These are phyloP conservation scores for Drosophila cognata DNA, from an alignment of 2,888 invertebrate genomes.

Conservation along the genomic window DNA sequence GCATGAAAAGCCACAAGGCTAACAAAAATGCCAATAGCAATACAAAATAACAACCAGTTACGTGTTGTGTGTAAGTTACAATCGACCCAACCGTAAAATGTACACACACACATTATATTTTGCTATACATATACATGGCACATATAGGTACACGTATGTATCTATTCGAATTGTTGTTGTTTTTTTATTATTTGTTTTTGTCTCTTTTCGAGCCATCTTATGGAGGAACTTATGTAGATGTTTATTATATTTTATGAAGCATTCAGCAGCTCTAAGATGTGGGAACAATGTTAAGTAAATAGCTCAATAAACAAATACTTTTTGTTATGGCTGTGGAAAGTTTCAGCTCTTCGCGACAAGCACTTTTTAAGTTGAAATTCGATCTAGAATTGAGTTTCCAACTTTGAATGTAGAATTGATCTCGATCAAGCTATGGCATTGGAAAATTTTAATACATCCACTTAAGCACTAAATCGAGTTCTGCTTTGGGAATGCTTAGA, in stretches of 20 bases:
- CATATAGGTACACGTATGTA: background rate
- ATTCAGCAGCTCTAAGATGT: background rate
- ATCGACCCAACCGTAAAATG: constrained; percentile 39
- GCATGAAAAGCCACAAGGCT: constrained; percentile 33
- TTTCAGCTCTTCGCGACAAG: background rate
- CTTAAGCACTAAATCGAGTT: too few species aligned
- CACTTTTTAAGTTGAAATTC: background rate
- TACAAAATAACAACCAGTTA: constrained; percentile 57
- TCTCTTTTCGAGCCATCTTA: constrained; percentile 5
- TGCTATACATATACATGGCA: background rate
- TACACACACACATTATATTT: constrained; percentile 15
- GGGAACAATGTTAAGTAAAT: background rate
- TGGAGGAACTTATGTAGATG: background rate
- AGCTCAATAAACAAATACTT: background rate
- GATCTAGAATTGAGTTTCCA: background rate
- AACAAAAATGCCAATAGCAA: constrained; percentile 46
- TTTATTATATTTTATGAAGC: background rate
- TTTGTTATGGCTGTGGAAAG: background rate
- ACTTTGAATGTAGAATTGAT: background rate
- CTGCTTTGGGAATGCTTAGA: too few species aligned
- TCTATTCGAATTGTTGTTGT: background rate
- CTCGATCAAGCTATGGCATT: too few species aligned
- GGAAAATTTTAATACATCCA: too few species aligned
- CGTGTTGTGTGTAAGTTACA: constrained; percentile 36
- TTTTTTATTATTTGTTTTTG: background rate